These are phyloP conservation scores for Kradibia gibbosae DNA, from an alignment of 1,140 invertebrate species.

Conservation along the genomic window DNA sequence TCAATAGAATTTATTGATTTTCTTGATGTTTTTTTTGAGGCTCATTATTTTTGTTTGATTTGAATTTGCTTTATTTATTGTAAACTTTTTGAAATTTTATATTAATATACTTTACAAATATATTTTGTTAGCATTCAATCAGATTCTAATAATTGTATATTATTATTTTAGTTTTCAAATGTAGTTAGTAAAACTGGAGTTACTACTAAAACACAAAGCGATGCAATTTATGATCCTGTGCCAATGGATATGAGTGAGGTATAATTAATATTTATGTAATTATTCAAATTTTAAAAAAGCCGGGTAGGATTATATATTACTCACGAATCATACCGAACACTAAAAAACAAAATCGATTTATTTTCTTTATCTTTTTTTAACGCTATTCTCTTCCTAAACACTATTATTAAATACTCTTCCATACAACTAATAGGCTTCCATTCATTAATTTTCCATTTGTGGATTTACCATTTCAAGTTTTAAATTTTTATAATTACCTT, in stretches of 20 bases:
- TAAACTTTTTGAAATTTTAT: background rate
- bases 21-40: background rate
- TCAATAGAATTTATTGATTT: background rate
- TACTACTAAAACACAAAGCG: conserved; percentile 60
- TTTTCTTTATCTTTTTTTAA: background rate
- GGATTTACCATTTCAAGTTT: conserved; percentile 13
- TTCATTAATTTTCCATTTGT: conserved; percentile 18
- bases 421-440: background rate
- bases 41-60: background rate
- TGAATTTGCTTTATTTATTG: background rate
- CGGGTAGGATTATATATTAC: conserved; percentile 37
- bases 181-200: conserved; percentile 34
- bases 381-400: background rate
- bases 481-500: conserved; percentile 7
- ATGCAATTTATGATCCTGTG: conserved; percentile 74
- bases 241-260: conserved; percentile 78
- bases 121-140: background rate
- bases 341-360: background rate
- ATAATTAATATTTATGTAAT: conserved; percentile 53
- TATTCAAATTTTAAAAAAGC: conserved; percentile 19
- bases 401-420: background rate
- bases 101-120: background rate
- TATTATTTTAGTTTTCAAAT: conserved; percentile 16
- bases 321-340: conserved; percentile 31
- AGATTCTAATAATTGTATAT: background rate